Evolutionary conservation across 2,113 vertebrate species (phyloP), one percentile per base, ranked within the genome.

Genomic region (Aldabrachelys gigantea): DNA sequence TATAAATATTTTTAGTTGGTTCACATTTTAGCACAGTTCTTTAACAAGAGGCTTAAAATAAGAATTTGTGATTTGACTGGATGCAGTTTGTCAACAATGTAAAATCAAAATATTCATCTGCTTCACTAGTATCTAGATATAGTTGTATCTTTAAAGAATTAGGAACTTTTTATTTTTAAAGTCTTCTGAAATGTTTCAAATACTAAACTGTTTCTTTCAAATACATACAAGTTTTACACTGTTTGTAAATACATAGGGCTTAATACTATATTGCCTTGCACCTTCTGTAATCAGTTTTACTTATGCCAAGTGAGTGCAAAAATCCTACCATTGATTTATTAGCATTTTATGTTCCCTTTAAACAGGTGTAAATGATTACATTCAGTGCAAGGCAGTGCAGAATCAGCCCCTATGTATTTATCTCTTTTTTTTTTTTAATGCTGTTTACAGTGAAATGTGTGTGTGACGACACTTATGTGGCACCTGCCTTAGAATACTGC

Each of bases 321-420:
- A 83, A 93, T 96, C 91, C 92, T 92, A 87, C 92, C 92, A 95
- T 94, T 95, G 80, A 93, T 97, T 96, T 96, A 96, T 93, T 96
- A 96, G 79, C 93, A 82, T 87, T 87, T 95, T 95, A n/a, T 89
- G 52, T 91, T 97, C 95, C 96, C 96, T 93, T 95, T 47, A 94
- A 95, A 53, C 81, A 82, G 89, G 96, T 97, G 96, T 97, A 96
- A 96, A 94, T 93, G 94, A 96, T 97, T 97, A 96, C 90, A 56
- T 87, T 84, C 22, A 53, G 17, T 82, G 41, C 65, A 84, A 59
- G 89, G 44, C 83, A 82, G 41, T 72, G 50, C 22, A 86, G 87
- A 80, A 80, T 89, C 85, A 44, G 72, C 31, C 49, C 53, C 76
- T 76, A 52, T 21, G 6, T 57, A 29, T 59, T 53, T 57, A 11